These are phyloP conservation scores for Eupeodes luniger DNA, from an alignment of 2,888 invertebrate species.

Conservation along the genomic window DNA sequence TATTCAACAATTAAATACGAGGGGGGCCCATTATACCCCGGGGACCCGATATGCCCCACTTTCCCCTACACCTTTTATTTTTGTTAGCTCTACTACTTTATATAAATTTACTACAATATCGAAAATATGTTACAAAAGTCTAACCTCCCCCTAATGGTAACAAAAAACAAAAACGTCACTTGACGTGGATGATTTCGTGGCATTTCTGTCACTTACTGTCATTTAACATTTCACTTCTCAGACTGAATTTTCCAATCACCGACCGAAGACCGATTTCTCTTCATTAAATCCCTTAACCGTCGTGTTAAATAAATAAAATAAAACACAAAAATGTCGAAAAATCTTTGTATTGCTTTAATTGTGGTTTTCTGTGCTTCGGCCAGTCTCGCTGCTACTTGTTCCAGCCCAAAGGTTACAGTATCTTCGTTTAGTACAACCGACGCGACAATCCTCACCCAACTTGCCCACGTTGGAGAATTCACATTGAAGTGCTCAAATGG, in stretches of 20 bases:
- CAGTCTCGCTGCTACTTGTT: slow-evolving; percentile 83
- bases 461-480: slow-evolving; percentile 96
- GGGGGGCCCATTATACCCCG: no score
- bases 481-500: slow-evolving; percentile 91
- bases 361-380: slow-evolving; percentile 76
- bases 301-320: slow-evolving; percentile 21
- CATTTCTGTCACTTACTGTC: slow-evolving; percentile 68
- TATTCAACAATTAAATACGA: no score
- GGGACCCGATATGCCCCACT: no score
- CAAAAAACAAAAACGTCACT: slow-evolving; percentile 47
- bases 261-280: slow-evolving; percentile 29
- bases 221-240: slow-evolving; percentile 41
- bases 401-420: slow-evolving; percentile 89
- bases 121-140: background rate
- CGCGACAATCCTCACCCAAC: slow-evolving; percentile 94
- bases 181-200: slow-evolving; percentile 75
- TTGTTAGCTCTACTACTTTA: background rate
- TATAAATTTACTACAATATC: slow-evolving; percentile 2
- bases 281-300: background rate
- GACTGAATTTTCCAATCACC: slow-evolving; percentile 55
- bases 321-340: slow-evolving; percentile 78
- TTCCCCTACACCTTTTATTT: no score
- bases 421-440: slow-evolving; percentile 95
- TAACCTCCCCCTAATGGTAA: background rate
- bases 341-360: slow-evolving; percentile 78